Percentiles rank a stretch among this genome's conserved stretches.
Evolutionary conservation across 2,113 vertebrate species (phyloP).

Genomic region (Sinocyclocheilus maitianheensis): DNA sequence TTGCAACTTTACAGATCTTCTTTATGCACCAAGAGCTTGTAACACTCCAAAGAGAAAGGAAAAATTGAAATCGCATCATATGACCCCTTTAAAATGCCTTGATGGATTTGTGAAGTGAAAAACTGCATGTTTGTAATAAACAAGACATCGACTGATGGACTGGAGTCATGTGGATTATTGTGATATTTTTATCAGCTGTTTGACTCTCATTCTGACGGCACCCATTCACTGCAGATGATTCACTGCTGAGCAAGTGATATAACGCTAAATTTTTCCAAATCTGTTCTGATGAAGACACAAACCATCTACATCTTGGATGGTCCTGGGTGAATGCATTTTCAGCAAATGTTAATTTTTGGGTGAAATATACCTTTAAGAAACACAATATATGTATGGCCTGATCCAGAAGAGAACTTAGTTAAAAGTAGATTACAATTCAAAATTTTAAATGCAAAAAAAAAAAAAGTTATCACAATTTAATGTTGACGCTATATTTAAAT

Average conservation of each 20-base stretch:
- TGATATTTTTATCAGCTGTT: neutral
- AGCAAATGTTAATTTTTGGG: neutral
- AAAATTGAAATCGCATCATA: too few species aligned
- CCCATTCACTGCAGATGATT: neutral
- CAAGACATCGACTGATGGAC: neutral
- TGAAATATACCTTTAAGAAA: neutral
- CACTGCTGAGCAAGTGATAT: neutral
- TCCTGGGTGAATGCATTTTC: too few species aligned
- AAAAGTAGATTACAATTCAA: neutral
- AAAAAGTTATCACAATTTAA: neutral
- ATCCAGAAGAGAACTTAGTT: neutral
- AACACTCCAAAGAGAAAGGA: too few species aligned
- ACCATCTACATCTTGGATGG: neutral
- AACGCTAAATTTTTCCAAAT: neutral
- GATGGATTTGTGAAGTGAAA: too few species aligned
- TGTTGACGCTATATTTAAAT: neutral
- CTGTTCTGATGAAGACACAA: neutral
- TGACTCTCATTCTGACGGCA: neutral
- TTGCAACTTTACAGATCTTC: too few species aligned
- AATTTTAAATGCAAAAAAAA: too few species aligned
- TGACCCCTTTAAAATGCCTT: too few species aligned
- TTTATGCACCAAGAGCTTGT: too few species aligned
- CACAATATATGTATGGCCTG: neutral
- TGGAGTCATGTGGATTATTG: neutral
- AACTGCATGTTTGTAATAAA: too few species aligned